These are phyloP conservation scores for Helostoma temminkii DNA, from an alignment of 2,797 vertebrate species.

Conservation along the genomic window DNA sequence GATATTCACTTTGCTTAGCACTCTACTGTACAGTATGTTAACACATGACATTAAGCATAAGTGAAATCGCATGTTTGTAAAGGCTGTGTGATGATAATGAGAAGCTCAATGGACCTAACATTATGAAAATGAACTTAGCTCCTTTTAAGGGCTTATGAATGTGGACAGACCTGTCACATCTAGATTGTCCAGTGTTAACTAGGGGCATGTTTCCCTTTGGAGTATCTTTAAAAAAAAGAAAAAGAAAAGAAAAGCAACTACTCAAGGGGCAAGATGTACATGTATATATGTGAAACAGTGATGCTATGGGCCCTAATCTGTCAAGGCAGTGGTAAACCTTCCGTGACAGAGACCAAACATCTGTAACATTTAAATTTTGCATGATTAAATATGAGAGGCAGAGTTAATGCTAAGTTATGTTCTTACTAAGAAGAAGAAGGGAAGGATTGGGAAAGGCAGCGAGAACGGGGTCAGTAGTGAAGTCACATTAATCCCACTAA, in stretches of 20 bases:
- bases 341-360: slow-evolving; percentile 12
- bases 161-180: too few relatives aligned
- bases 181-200: too few relatives aligned
- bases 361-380: slow-evolving; percentile 12
- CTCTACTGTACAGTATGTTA: neutral
- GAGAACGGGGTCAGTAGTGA: slow-evolving; percentile 32
- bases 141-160: too few relatives aligned
- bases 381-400: slow-evolving; percentile 27
- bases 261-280: neutral
- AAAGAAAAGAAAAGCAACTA: neutral
- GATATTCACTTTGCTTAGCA: neutral
- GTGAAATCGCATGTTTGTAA: neutral
- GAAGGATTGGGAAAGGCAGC: neutral
- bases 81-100: too few relatives aligned
- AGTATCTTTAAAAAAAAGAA: neutral
- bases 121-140: too few relatives aligned
- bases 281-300: neutral
- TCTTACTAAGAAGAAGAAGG: slow-evolving; percentile 10
- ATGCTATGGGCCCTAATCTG: neutral
- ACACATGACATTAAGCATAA: too few relatives aligned
- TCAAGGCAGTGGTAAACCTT: neutral
- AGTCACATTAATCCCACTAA: slow-evolving; percentile 64
- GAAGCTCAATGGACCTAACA: neutral
- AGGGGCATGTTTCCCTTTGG: neutral
- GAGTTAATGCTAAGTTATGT: slow-evolving; percentile 24